Evolutionary conservation across 2,113 vertebrate species (phyloP).

Genomic region (Pangasianodon hypophthalmus): DNA sequence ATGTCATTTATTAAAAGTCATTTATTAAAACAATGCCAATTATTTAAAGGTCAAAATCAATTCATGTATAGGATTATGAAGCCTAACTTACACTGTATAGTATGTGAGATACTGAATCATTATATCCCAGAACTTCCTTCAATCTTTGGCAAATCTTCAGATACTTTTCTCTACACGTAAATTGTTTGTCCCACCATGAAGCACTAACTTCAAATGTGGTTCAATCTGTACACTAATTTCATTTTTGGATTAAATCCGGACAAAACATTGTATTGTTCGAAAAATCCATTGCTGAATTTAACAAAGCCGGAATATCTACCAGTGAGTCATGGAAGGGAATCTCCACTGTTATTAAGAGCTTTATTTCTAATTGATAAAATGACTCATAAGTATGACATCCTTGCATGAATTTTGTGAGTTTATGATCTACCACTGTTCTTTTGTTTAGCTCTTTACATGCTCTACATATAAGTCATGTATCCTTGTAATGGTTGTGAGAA

Average conservation of each 20-base stretch:
- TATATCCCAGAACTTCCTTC: background rate
- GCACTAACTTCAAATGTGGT: background rate
- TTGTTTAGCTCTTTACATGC: background rate
- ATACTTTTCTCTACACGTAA: background rate
- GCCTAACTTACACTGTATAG: background rate
- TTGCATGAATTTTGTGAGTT: background rate
- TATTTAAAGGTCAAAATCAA: background rate
- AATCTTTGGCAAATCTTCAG: background rate
- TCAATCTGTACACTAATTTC: background rate
- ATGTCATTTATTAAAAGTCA: background rate
- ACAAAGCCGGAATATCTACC: background rate
- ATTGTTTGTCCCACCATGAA: background rate
- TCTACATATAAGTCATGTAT: background rate
- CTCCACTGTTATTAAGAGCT: slow-evolving; percentile 12
- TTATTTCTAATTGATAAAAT: slow-evolving; percentile 18
- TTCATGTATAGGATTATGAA: background rate
- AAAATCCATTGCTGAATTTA: background rate
- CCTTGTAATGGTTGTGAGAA: background rate
- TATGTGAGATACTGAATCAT: background rate
- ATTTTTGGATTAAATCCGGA: background rate
- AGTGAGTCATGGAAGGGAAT: background rate
- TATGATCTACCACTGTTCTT: background rate
- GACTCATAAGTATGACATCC: background rate
- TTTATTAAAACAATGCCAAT: background rate
- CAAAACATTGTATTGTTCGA: background rate